phyloP scores from a whole-genome alignment of 2,888 invertebrate species.

The Aphidoletes aphidimyza region DNA sequence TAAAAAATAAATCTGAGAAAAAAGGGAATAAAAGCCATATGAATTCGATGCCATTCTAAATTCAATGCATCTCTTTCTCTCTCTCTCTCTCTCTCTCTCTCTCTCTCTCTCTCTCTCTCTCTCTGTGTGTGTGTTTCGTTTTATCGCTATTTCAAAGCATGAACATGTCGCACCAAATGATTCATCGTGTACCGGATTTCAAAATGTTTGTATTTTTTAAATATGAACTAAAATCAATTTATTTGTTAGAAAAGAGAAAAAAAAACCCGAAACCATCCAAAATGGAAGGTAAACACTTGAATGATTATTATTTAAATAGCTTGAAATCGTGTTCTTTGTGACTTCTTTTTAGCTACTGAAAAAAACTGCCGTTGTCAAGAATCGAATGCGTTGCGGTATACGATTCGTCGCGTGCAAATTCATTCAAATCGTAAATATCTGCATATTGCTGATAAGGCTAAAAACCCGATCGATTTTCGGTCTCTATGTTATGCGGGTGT shows the following conservation, averaged over 20 bases:
- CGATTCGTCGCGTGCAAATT: background rate
- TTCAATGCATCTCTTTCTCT: background rate
- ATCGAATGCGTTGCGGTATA: background rate
- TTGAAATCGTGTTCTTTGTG: conserved; percentile 19
- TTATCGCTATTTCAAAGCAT: no score
- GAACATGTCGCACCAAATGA: background rate
- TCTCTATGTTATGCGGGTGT: background rate
- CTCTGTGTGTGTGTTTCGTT: background rate
- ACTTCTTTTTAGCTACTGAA: background rate
- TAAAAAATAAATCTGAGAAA: conserved; percentile 10
- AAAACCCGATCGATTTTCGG: background rate
- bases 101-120: background rate
- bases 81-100: background rate
- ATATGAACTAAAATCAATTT: background rate
- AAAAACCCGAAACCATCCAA: background rate
- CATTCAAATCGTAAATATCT: background rate
- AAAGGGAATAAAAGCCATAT: background rate
- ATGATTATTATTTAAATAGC: background rate
- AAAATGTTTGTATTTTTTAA: background rate
- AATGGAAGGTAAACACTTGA: background rate
- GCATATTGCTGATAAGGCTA: conserved; percentile 1
- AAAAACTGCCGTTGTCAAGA: background rate
- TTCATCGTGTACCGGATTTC: background rate
- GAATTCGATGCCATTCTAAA: background rate
- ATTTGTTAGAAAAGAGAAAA: background rate